Evolutionary conservation across 37 sponge, comb jelly and placozoan species (phyloP).

Genomic region (Oopsacas minuta): DNA sequence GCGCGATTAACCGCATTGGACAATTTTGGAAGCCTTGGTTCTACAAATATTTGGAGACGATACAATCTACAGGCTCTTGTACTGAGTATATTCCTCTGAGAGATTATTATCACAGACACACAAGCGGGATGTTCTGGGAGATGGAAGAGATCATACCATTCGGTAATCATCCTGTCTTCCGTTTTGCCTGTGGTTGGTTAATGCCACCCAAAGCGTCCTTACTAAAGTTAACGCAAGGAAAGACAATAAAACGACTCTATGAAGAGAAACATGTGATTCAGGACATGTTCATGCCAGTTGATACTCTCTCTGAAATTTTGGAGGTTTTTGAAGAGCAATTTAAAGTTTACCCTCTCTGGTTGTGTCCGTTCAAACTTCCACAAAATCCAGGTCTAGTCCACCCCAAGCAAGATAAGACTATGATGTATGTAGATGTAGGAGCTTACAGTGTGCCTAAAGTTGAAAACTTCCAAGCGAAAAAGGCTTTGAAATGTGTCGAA

Average conservation of each 20-base stretch:
- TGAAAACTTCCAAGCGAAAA: background rate
- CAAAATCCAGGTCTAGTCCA: slow-evolving; percentile 18
- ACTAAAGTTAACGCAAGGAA: background rate
- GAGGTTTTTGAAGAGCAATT: background rate
- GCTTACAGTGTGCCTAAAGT: slow-evolving; percentile 21
- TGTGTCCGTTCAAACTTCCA: slow-evolving; percentile 21
- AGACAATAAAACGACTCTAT: background rate
- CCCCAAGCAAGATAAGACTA: background rate
- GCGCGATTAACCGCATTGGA: background rate
- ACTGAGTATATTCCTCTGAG: slow-evolving; percentile 18
- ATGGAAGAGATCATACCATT: slow-evolving; percentile 6
- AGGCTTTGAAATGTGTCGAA: slow-evolving; percentile 15
- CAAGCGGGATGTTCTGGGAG: slow-evolving; percentile 9
- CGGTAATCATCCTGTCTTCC: background rate
- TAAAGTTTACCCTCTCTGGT: slow-evolving; percentile 22
- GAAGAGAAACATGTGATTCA: background rate
- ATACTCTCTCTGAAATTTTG: background rate
- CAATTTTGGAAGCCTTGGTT: slow-evolving; percentile 14
- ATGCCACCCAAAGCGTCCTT: background rate
- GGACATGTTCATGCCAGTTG: slow-evolving; percentile 4
- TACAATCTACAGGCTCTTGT: background rate
- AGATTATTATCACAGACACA: slow-evolving; percentile 6
- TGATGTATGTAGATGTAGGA: slow-evolving; percentile 26
- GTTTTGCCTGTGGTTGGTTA: background rate
- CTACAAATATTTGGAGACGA: background rate